Conservation (phyloP, 1,140 invertebrate genomes). For the Lutraria rhynchaena region DNA sequence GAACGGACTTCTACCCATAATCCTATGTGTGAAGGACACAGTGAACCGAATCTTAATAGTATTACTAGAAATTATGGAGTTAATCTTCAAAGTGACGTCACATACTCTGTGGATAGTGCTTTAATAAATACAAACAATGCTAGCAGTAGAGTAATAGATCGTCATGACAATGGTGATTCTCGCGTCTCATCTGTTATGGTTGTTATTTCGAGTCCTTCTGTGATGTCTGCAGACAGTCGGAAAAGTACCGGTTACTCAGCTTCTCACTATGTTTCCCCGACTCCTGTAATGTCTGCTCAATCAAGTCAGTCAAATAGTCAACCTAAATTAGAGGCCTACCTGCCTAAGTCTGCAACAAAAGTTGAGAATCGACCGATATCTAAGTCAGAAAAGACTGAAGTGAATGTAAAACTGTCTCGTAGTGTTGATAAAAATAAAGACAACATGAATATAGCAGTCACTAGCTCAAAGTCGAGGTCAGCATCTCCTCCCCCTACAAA, state of each 20-base stretch:
- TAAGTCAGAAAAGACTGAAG: slow-evolving; percentile 68
- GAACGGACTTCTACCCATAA: slow-evolving; percentile 64
- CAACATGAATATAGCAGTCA: neutral
- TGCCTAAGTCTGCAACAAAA: slow-evolving; percentile 10
- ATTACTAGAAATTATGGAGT: slow-evolving; percentile 4
- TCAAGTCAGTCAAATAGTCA: slow-evolving; percentile 50
- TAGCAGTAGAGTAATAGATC: slow-evolving; percentile 4
- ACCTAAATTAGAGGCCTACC: slow-evolving; percentile 12
- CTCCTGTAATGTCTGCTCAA: slow-evolving; percentile 27
- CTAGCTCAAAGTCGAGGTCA: slow-evolving; percentile 51
- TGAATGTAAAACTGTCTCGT: slow-evolving; percentile 58
- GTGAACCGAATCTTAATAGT: slow-evolving; percentile 22
- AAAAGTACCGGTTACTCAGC: slow-evolving; percentile 12
- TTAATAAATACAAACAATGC: neutral
- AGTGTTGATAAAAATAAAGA: slow-evolving; percentile 45
- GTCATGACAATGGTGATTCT: slow-evolving; percentile 13
- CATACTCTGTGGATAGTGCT: slow-evolving; percentile 51
- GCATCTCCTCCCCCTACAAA: slow-evolving; percentile 53
- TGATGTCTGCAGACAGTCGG: slow-evolving; percentile 55
- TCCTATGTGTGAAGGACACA: slow-evolving; percentile 13
- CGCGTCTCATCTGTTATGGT: slow-evolving; percentile 57
- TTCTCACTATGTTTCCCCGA: slow-evolving; percentile 17
- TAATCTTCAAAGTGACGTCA: slow-evolving; percentile 52
- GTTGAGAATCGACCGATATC: slow-evolving; percentile 55
- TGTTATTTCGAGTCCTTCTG: slow-evolving; percentile 48